These are phyloP conservation scores for Condylura cristata DNA, from an alignment of 2,113 vertebrate species.

Conservation along the genomic window DNA sequence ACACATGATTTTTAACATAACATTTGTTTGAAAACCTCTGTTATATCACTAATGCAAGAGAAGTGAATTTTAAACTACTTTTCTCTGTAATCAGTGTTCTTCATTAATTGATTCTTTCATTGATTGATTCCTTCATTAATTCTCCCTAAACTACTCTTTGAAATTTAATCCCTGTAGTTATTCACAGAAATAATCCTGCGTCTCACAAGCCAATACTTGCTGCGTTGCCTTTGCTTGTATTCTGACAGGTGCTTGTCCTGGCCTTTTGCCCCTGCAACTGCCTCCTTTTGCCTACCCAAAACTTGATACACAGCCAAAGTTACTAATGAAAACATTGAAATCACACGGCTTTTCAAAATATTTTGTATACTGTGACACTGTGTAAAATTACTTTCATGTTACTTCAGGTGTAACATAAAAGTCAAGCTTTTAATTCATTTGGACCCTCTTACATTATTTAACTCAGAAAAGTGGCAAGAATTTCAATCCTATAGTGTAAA, in stretches of 20 bases:
- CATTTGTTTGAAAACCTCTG: background rate
- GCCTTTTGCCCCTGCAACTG: background rate
- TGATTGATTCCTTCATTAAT: background rate
- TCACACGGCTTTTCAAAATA: background rate
- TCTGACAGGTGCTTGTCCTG: background rate
- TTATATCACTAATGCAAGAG: background rate
- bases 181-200: background rate
- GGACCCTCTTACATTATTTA: background rate
- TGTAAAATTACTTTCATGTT: background rate
- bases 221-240: background rate
- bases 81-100: background rate
- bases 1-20: no score
- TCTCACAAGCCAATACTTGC: background rate
- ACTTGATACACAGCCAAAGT: background rate
- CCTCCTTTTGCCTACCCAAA: background rate
- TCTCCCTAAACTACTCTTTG: background rate
- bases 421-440: background rate
- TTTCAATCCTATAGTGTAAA: slow-evolving; percentile 19
- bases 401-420: background rate
- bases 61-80: background rate
- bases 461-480: background rate
- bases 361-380: background rate
- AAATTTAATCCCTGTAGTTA: background rate
- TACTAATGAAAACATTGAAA: slow-evolving; percentile 7
- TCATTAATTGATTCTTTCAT: background rate